A percentile compares a stretch with the other conserved stretches of the same genome.
Conservation (phyloP, 1,140 invertebrate genomes). For the Wiebesia pumilae region DNA sequence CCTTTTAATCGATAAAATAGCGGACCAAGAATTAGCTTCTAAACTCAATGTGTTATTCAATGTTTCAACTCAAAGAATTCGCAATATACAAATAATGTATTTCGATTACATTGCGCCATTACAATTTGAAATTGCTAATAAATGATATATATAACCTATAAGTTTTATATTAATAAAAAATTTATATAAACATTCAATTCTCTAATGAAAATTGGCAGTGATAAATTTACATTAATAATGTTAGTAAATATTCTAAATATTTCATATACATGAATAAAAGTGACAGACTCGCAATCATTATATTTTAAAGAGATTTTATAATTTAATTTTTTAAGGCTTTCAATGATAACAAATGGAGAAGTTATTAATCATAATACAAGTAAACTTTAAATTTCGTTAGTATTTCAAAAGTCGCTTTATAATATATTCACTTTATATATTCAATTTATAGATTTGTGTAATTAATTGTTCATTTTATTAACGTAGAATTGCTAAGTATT, state of each 20-base stretch:
- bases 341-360: background rate
- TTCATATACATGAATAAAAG: background rate
- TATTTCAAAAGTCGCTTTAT: background rate
- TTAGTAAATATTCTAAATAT: background rate
- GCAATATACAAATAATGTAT: background rate
- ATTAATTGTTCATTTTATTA: conserved; percentile 26
- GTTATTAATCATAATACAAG: background rate
- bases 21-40: background rate
- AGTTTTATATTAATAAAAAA: background rate
- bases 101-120: background rate
- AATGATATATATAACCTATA: background rate
- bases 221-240: background rate
- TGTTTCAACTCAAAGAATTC: background rate
- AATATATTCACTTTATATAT: conserved; percentile 44
- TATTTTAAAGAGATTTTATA: background rate
- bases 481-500: background rate
- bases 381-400: background rate
- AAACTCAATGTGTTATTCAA: background rate
- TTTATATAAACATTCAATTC: background rate
- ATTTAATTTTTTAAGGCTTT: background rate
- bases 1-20: background rate
- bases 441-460: conserved; percentile 11
- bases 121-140: background rate
- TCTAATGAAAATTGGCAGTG: background rate
- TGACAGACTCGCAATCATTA: background rate